Percentiles rank a stretch among this genome's conserved stretches.
Evolutionary conservation across 2,888 invertebrate genomes (phyloP).

Genomic region (Conchocele bisecta): DNA sequence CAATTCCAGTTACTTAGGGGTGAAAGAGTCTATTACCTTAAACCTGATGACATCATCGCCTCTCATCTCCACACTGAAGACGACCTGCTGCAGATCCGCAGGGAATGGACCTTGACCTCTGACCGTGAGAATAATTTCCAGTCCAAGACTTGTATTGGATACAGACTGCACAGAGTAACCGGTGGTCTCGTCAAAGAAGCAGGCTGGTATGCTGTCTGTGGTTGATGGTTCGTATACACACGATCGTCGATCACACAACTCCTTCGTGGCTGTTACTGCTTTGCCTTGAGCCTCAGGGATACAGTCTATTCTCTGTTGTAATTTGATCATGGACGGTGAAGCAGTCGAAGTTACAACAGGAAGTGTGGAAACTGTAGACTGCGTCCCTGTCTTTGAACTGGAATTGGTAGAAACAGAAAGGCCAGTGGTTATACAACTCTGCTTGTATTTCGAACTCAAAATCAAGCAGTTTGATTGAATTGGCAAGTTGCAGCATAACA

Average conservation of each 20-base stretch:
- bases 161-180: slow-evolving; percentile 57
- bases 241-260: slow-evolving; percentile 56
- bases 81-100: slow-evolving; percentile 46
- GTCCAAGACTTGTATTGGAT: slow-evolving; percentile 45
- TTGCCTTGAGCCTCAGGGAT: slow-evolving; percentile 59
- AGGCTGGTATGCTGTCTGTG: slow-evolving; percentile 37
- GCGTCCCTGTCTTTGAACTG: too few relatives aligned
- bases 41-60: slow-evolving; percentile 64
- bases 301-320: slow-evolving; percentile 62
- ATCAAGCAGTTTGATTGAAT: too few relatives aligned
- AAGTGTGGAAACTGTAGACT: slow-evolving; percentile 1
- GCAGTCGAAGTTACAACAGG: slow-evolving; percentile 1
- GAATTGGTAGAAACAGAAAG: too few relatives aligned
- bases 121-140: slow-evolving; percentile 42
- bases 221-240: slow-evolving; percentile 46
- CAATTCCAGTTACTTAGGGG: too few relatives aligned
- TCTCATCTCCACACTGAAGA: slow-evolving; percentile 65
- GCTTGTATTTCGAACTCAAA: too few relatives aligned
- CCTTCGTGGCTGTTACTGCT: slow-evolving; percentile 49
- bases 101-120: slow-evolving; percentile 63
- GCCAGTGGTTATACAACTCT: too few relatives aligned
- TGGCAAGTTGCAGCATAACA: too few relatives aligned
- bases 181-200: slow-evolving; percentile 48
- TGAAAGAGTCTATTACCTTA: slow-evolving; percentile 55
- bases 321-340: slow-evolving; percentile 16